Percentiles rank a stretch among this genome's conserved stretches.
These are phyloP conservation scores for Allygus modestus DNA, from an alignment of 2,888 invertebrate genomes.

Conservation along the genomic window DNA sequence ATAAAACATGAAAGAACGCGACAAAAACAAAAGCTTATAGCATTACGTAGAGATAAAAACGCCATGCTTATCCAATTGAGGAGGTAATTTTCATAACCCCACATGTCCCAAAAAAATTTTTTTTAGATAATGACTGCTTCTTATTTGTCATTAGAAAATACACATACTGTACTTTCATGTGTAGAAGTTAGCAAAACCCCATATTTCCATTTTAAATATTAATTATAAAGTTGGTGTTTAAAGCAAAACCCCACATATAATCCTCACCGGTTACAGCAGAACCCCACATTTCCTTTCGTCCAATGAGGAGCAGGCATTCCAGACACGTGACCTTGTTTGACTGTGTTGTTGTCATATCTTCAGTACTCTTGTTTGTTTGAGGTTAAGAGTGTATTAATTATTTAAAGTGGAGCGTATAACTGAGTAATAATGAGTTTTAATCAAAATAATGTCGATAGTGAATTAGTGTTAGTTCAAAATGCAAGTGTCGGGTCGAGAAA, in stretches of 20 bases:
- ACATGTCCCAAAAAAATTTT: conserved; percentile 12
- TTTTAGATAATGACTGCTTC: background rate
- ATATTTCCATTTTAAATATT: background rate
- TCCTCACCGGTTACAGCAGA: background rate
- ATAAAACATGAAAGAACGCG: no score
- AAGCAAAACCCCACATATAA: conserved; percentile 3
- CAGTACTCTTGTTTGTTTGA: background rate
- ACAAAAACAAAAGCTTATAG: no score
- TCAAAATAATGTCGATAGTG: background rate
- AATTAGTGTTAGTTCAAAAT: conserved; percentile 4
- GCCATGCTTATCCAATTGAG: no score
- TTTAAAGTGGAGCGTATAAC: background rate
- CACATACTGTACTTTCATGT: background rate
- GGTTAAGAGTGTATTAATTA: conserved; percentile 1
- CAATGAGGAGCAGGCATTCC: background rate
- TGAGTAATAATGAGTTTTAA: conserved; percentile 2
- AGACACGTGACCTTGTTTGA: conserved; percentile 4
- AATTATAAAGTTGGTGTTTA: background rate
- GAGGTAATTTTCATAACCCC: conserved; percentile 6
- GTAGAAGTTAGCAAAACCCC: background rate
- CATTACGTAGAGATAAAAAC: no score
- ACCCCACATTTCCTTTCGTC: background rate
- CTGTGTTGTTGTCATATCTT: conserved; percentile 1
- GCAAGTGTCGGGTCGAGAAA: conserved; percentile 3
- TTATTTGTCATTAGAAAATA: background rate